Conservation (phyloP, 2,888 invertebrate species). For the Formica aserva region DNA sequence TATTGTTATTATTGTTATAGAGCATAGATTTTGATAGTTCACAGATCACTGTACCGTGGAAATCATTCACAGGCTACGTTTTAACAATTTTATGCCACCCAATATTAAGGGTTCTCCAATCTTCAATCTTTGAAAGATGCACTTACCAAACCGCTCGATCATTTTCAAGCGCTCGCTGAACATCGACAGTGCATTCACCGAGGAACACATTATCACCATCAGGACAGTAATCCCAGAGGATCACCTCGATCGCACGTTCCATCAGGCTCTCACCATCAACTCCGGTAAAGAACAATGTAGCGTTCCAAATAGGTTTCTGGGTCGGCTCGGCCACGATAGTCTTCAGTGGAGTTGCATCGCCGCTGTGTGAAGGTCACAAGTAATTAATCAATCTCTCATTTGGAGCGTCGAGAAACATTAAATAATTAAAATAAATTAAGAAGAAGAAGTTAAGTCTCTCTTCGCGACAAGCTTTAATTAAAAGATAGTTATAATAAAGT, state of each 20-base stretch:
- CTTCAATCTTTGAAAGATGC: neutral
- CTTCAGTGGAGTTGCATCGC: slow-evolving; percentile 91
- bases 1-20: neutral
- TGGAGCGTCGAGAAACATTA: neutral
- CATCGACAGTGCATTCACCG: slow-evolving; percentile 93
- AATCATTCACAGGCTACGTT: neutral
- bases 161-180: slow-evolving; percentile 94
- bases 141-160: slow-evolving; percentile 93
- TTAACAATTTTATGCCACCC: neutral
- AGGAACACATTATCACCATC: slow-evolving; percentile 93
- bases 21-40: neutral
- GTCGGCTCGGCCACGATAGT: slow-evolving; percentile 95
- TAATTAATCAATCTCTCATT: slow-evolving; percentile 32
- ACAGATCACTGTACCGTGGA: neutral
- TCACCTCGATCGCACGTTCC: slow-evolving; percentile 93
- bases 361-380: slow-evolving; percentile 86
- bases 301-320: slow-evolving; percentile 97
- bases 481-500: neutral
- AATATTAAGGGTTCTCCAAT: neutral
- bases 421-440: neutral
- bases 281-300: slow-evolving; percentile 93
- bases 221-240: slow-evolving; percentile 95
- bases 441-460: neutral
- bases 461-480: neutral
- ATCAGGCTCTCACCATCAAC: slow-evolving; percentile 93